Percentiles rank a stretch among this genome's conserved stretches.
Evolutionary conservation across 2,888 invertebrate genomes (phyloP).

Genomic region (Drosophila infuscata): DNA sequence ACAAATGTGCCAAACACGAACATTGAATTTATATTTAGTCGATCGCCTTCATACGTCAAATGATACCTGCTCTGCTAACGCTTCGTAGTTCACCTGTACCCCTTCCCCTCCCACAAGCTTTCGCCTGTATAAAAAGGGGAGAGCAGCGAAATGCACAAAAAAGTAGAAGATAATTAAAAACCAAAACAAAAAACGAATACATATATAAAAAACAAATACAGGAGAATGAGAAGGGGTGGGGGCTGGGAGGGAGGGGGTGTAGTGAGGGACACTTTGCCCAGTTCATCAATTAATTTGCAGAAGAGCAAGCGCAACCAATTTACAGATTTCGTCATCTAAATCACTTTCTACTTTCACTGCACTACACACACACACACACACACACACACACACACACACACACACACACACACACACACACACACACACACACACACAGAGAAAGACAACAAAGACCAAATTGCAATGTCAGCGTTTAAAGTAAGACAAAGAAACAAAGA

Average conservation of each 20-base stretch:
- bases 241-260: not conserved
- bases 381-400: slow-evolving; percentile 3
- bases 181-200: not conserved
- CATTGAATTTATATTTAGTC: slow-evolving; percentile 67
- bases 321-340: slow-evolving; percentile 50
- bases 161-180: not conserved
- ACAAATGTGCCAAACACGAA: slow-evolving; percentile 79
- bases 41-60: slow-evolving; percentile 73
- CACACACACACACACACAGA: slow-evolving; percentile 10
- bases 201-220: not conserved
- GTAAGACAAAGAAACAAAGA: not conserved
- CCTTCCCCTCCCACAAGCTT: not conserved
- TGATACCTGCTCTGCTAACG: slow-evolving; percentile 44
- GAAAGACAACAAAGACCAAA: slow-evolving; percentile 31
- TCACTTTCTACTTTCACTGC: slow-evolving; percentile 76
- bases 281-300: slow-evolving; percentile 23
- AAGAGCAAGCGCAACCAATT: slow-evolving; percentile 28
- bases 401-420: slow-evolving; percentile 5
- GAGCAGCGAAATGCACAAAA: not conserved
- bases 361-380: not conserved
- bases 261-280: not conserved
- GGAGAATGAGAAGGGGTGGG: accelerated
- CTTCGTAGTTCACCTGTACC: not conserved
- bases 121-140: slow-evolving; percentile 20
- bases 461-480: slow-evolving; percentile 42